A percentile compares a stretch with the other conserved stretches of the same genome.
Conservation (phyloP, 2,797 vertebrate species). For the Silurus aristotelis region DNA sequence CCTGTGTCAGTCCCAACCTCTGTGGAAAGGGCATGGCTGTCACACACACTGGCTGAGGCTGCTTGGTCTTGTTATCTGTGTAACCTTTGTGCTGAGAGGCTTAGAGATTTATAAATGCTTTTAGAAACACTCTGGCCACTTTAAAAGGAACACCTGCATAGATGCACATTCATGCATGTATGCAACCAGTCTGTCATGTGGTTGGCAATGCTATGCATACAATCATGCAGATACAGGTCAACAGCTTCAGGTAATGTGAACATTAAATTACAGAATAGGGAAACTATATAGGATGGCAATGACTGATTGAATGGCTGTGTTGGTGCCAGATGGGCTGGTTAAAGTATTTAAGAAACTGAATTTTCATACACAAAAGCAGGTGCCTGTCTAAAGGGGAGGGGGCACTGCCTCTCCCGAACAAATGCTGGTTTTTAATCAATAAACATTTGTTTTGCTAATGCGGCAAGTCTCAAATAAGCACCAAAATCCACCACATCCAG, state of each 20-base stretch:
- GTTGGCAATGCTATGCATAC: background rate
- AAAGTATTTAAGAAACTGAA: background rate
- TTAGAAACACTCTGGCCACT: background rate
- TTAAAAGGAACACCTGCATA: background rate
- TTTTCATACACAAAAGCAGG: background rate
- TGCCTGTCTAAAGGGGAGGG: no score
- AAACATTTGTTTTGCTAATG: no score
- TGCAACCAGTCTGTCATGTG: background rate
- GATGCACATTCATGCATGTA: background rate
- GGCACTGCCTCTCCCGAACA: no score
- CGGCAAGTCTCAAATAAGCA: no score
- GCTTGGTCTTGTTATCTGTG: background rate
- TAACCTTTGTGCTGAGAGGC: conserved; percentile 8
- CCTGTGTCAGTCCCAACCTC: background rate
- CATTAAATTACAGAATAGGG: background rate
- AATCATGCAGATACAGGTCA: background rate
- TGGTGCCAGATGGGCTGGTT: background rate
- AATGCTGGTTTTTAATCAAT: no score
- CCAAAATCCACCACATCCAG: no score
- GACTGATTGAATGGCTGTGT: background rate
- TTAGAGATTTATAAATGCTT: background rate
- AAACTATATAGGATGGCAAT: background rate
- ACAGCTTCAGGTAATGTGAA: background rate
- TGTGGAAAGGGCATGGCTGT: conserved; percentile 27
- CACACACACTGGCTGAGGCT: background rate